phyloP scores from a whole-genome alignment of 64 coral and sea anemone species.

The Acropora tenuis region DNA sequence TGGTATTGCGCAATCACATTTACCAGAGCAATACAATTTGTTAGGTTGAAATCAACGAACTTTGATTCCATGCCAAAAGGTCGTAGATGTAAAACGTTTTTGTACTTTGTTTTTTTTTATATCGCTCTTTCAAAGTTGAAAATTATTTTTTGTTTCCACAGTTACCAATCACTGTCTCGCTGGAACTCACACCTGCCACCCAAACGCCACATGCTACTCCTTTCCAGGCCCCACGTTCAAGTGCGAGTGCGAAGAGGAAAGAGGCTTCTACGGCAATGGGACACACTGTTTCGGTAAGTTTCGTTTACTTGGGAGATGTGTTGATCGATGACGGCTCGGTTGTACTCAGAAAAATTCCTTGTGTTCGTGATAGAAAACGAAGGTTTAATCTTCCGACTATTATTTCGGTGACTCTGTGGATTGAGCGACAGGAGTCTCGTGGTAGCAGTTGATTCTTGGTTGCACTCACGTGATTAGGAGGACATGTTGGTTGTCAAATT shows the following conservation, averaged over 20 bases:
- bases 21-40: background rate
- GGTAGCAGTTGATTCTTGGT: too few species aligned
- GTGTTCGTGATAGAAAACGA: too few species aligned
- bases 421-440: too few species aligned
- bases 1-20: background rate
- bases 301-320: too few species aligned
- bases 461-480: too few species aligned
- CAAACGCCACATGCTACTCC: slow-evolving; percentile 37
- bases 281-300: slow-evolving; percentile 49
- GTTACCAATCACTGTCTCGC: slow-evolving; percentile 41
- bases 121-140: background rate
- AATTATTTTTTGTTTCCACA: slow-evolving; percentile 19
- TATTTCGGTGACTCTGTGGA: too few species aligned
- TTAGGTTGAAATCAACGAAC: background rate
- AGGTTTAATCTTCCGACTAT: too few species aligned
- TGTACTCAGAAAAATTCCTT: too few species aligned
- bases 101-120: background rate
- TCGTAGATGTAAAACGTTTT: background rate
- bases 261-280: slow-evolving; percentile 45
- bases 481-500: too few species aligned
- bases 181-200: slow-evolving; percentile 42
- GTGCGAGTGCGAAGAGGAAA: slow-evolving; percentile 28
- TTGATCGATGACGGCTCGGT: too few species aligned
- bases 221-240: slow-evolving; percentile 10
- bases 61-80: too few species aligned